A percentile compares a stretch with the other conserved stretches of the same genome.
These are phyloP conservation scores for Danio tinwini DNA, from an alignment of 2,797 vertebrate species.

Conservation along the genomic window DNA sequence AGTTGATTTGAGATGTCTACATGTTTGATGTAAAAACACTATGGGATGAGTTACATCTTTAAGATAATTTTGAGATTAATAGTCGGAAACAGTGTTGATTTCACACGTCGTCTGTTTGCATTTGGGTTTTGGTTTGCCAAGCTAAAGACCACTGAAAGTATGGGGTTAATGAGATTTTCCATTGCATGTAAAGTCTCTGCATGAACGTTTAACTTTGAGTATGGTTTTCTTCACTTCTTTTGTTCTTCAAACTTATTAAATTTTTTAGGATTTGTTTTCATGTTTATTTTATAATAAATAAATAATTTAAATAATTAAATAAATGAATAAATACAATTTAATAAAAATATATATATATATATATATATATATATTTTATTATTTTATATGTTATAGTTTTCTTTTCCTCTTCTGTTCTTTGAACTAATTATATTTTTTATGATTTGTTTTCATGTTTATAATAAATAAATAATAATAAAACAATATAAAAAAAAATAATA, in stretches of 20 bases:
- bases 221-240: background rate
- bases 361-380: no score
- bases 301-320: no score
- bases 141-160: background rate
- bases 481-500: no score
- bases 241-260: background rate
- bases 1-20: background rate
- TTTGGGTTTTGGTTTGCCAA: background rate
- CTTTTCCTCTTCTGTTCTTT: no score
- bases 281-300: no score
- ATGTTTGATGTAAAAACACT: background rate
- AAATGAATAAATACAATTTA: no score
- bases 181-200: conserved; percentile 5
- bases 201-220: background rate
- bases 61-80: background rate
- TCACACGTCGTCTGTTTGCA: background rate
- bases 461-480: no score
- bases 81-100: background rate
- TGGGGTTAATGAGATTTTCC: conserved; percentile 27
- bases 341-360: no score
- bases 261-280: no score
- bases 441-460: no score
- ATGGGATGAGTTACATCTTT: background rate
- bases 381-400: no score
- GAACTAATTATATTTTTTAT: no score